Evolutionary conservation across 2,113 vertebrate genomes (phyloP).

Genomic region (Malurus melanocephalus): DNA sequence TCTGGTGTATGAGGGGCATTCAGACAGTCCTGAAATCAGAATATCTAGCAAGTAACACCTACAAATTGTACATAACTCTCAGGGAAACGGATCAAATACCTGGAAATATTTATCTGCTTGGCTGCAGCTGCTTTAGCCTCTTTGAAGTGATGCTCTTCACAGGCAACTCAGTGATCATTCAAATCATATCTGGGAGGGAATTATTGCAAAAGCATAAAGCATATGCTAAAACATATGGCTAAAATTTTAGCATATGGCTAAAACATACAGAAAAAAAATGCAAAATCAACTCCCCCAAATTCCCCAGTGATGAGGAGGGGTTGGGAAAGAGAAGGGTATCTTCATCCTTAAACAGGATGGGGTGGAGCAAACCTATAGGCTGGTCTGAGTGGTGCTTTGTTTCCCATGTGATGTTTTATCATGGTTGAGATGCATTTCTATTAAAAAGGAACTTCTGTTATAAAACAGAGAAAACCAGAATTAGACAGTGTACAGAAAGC

Average conservation of each 20-base stretch:
- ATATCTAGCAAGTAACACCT: not conserved
- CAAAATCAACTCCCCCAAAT: not conserved
- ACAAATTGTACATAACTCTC: not conserved
- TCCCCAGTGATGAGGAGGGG: not conserved
- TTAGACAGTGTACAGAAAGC: not conserved
- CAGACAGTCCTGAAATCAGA: not conserved
- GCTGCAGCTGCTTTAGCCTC: not conserved
- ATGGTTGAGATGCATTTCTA: not conserved
- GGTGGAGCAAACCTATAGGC: accelerated
- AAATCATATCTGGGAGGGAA: not conserved
- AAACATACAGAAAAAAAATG: not conserved
- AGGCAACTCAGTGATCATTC: not conserved
- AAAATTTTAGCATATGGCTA: not conserved
- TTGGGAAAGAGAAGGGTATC: not conserved
- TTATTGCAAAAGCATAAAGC: not conserved
- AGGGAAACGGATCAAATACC: not conserved
- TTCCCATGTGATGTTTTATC: not conserved
- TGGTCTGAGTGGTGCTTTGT: not conserved
- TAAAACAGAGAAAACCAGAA: not conserved
- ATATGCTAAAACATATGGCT: not conserved
- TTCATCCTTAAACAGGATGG: not conserved
- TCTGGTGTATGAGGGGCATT: not conserved
- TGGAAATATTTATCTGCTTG: not conserved
- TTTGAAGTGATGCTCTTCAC: not conserved
- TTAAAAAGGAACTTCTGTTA: not conserved